Base-by-base conservation (phyloP, 2,113 vertebrate species). In the Sapajus apella region DNA sequence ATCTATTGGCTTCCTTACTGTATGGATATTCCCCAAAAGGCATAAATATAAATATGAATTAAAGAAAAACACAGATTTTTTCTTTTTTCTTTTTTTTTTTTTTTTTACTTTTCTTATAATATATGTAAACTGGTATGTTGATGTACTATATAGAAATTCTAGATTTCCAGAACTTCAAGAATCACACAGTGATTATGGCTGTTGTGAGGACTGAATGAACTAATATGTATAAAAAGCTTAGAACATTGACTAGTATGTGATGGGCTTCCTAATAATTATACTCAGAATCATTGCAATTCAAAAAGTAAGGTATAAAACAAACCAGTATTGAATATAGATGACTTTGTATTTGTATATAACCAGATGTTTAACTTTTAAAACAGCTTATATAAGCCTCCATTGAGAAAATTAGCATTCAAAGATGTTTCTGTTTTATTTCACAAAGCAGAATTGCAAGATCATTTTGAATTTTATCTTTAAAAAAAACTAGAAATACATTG, bases 401-500 rank as follows among this genome's bases (percentile, higher is more conserved):
- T 77, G 14, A 86, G 58, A 97, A 92, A 37, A 0, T 47, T 92
- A 47, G 8, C 90, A 94, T 96, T 92, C 21, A 55, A 87, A 47
- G 20, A 56, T 81, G 56, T 61, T 90, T 81, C 45, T 66, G 16
- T 72, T 9, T 43, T 64, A 68, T 56, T 27, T 61, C 58, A 61
- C 27, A 12, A 77, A 79, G 25, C 21, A 83, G 7, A 93, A 96
- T 25, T 77, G n/a, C n/a, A 55, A 88, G 37, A 73, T 35, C 8
- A 66, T 81, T 84, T 61, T 83, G 37, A 95, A 79, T 10, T 76
- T 55, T 82, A 43, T 64, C 21, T 20, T 14, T 96, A 9, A 92
- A 86, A 94, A 56, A 14, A 14, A n/a, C 9, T 37, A 50, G 8
- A 66, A 84, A 55, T 75, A 61, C 20, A 84, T 23, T 32, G 47